Conservation (phyloP, 2,888 invertebrate species). For the Drosophila phalerata region DNA sequence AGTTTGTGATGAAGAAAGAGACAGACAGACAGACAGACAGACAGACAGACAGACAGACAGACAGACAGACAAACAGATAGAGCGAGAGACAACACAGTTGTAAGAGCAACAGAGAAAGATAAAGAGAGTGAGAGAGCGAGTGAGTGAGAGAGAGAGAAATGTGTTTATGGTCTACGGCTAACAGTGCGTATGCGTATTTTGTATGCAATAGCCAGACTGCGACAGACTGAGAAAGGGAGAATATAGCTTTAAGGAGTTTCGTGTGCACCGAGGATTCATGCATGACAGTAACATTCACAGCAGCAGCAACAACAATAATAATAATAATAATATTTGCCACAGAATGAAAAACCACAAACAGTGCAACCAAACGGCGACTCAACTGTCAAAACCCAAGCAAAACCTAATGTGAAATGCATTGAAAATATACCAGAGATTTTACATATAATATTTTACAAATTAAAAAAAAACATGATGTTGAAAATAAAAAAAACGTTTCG, state of each 20-base stretch:
- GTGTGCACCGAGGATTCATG: constrained; percentile 30
- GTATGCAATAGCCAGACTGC: neutral
- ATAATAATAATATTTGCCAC: neutral
- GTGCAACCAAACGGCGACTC: neutral
- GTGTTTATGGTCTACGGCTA: constrained; percentile 19
- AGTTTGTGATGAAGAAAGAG: constrained; percentile 16
- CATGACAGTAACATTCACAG: constrained; percentile 19
- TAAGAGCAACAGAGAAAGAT: constrained; percentile 24
- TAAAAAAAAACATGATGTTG: neutral
- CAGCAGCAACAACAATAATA: constrained; percentile 15
- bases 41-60: neutral
- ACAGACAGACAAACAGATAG: neutral
- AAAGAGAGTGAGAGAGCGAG: constrained; percentile 14
- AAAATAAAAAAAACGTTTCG: neutral
- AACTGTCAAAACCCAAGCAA: neutral
- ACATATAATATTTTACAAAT: constrained; percentile 9
- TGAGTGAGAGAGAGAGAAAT: constrained; percentile 11
- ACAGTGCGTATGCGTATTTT: constrained; percentile 22
- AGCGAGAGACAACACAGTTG: constrained; percentile 3
- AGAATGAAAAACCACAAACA: constrained; percentile 12
- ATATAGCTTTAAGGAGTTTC: neutral
- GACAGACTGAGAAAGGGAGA: neutral
- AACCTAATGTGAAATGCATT: constrained; percentile 12
- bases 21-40: constrained; percentile 26
- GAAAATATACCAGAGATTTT: constrained; percentile 19